These are phyloP conservation scores for Tetraodon nigroviridis DNA, from an alignment of 2,113 vertebrate genomes.

Conservation along the genomic window DNA sequence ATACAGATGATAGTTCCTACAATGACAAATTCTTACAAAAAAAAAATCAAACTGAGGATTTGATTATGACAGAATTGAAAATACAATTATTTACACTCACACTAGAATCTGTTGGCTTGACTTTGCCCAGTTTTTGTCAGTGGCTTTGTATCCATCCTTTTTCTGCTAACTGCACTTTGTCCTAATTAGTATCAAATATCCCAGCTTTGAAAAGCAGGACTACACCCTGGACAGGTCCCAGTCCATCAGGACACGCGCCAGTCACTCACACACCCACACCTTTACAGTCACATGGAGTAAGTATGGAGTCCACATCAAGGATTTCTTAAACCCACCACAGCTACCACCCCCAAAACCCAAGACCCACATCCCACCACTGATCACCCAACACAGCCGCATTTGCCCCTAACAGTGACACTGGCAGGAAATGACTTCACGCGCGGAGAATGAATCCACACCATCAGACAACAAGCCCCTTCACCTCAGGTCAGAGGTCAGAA, in stretches of 20 bases:
- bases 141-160: too few species aligned
- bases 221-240: too few species aligned
- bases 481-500: slow-evolving; percentile 43
- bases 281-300: not conserved
- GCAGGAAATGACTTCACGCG: slow-evolving; percentile 67
- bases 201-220: too few species aligned
- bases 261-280: too few species aligned
- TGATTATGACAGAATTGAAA: not conserved
- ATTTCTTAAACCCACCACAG: too few species aligned
- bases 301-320: not conserved
- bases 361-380: not conserved
- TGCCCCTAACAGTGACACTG: slow-evolving; percentile 21
- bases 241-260: too few species aligned
- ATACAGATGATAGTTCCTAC: slow-evolving; percentile 6
- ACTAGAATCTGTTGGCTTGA: too few species aligned
- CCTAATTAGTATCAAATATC: too few species aligned
- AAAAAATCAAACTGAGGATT: not conserved
- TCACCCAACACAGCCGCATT: slow-evolving; percentile 36
- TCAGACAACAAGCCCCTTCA: slow-evolving; percentile 51
- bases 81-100: too few species aligned
- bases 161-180: too few species aligned
- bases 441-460: slow-evolving; percentile 50
- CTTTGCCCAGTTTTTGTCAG: too few species aligned
- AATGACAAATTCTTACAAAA: slow-evolving; percentile 2
- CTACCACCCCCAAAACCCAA: slow-evolving; percentile 11